Evolutionary conservation across 2,888 invertebrate species (phyloP).

Genomic region (Drosophila pseudotalamancana): DNA sequence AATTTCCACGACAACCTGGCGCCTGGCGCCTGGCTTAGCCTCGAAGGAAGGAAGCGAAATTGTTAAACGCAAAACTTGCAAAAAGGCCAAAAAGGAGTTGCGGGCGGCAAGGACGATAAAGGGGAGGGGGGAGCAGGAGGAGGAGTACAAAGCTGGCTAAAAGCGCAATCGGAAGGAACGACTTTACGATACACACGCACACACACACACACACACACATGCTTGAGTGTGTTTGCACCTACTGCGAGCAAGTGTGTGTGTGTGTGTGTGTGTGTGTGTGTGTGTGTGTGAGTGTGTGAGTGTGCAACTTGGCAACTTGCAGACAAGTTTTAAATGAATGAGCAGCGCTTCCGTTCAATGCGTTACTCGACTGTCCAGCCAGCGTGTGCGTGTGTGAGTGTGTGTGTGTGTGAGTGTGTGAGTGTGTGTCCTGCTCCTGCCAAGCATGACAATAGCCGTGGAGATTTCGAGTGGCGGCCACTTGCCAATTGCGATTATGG

Average conservation of each 20-base stretch:
- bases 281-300: background rate
- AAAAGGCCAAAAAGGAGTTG: slow-evolving; percentile 61
- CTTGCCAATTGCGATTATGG: slow-evolving; percentile 83
- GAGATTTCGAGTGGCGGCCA: slow-evolving; percentile 69
- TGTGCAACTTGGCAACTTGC: slow-evolving; percentile 79
- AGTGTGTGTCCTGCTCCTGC: slow-evolving; percentile 35
- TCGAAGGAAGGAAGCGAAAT: slow-evolving; percentile 77
- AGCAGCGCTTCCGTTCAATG: slow-evolving; percentile 80
- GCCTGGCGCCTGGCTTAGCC: slow-evolving; percentile 79
- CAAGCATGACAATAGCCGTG: slow-evolving; percentile 69
- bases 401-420: slow-evolving; percentile 23
- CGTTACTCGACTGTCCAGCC: slow-evolving; percentile 52
- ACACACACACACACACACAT: slow-evolving; percentile 19
- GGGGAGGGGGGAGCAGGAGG: slow-evolving; percentile 1
- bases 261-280: background rate
- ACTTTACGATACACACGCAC: slow-evolving; percentile 47
- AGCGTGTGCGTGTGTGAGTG: background rate
- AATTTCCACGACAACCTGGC: slow-evolving; percentile 81
- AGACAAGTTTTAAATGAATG: slow-evolving; percentile 83
- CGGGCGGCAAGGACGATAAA: slow-evolving; percentile 1
- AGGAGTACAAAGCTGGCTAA: background rate
- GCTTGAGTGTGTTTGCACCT: slow-evolving; percentile 51
- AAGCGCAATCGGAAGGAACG: slow-evolving; percentile 58
- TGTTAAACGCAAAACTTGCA: slow-evolving; percentile 80
- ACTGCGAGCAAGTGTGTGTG: too few species aligned